Conservation (phyloP, 2,113 vertebrate species). For the Scalopus aquaticus region DNA sequence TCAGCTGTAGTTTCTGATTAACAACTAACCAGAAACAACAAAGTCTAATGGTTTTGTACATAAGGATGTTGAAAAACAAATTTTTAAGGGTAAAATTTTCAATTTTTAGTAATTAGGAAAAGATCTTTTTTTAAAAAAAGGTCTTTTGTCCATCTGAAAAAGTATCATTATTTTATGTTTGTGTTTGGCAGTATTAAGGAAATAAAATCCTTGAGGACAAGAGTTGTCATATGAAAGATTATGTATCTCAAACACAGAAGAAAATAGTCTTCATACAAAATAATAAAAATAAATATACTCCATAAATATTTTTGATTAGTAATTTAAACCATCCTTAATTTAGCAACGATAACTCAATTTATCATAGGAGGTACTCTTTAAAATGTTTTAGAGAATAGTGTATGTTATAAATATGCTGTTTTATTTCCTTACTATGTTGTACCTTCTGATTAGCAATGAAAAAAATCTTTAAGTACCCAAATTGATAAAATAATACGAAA, state of each 20-base stretch:
- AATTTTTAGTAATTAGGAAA: slow-evolving; percentile 22
- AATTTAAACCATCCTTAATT: slow-evolving; percentile 9
- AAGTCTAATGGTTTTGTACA: slow-evolving; percentile 14
- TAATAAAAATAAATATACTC: not conserved
- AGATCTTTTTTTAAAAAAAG: not conserved
- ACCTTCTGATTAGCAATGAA: slow-evolving; percentile 22
- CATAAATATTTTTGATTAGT: slow-evolving; percentile 13
- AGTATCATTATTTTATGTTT: not conserved
- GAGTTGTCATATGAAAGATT: not conserved
- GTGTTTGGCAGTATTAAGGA: not conserved
- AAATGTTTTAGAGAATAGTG: slow-evolving; percentile 10
- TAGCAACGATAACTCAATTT: not conserved
- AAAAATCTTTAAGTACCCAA: not conserved
- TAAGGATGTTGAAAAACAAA: slow-evolving; percentile 43
- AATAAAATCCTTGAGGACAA: slow-evolving; percentile 32
- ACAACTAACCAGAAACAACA: not conserved
- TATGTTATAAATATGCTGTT: slow-evolving; percentile 7
- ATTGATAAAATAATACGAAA: slow-evolving; percentile 20
- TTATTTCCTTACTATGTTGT: not conserved
- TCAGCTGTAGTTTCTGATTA: slow-evolving; percentile 27
- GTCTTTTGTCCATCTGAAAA: slow-evolving; percentile 17
- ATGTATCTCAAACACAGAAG: not conserved
- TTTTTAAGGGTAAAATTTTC: slow-evolving; percentile 34
- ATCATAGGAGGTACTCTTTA: not conserved
- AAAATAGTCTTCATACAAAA: not conserved